phyloP scores from a whole-genome alignment of 2,113 vertebrate genomes.

The Micromys minutus region DNA sequence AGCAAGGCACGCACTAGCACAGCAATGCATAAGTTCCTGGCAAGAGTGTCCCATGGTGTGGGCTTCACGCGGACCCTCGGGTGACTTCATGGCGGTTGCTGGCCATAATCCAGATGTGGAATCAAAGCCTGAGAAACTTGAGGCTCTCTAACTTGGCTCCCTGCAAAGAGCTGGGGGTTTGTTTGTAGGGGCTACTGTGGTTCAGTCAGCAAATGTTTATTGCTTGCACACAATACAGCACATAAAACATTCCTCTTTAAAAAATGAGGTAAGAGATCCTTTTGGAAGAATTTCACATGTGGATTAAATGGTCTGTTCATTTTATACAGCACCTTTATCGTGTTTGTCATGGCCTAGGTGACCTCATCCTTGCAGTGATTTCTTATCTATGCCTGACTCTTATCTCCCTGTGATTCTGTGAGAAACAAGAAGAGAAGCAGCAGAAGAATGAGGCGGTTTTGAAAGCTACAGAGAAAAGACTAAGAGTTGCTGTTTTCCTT shows the following conservation, averaged over 20 bases:
- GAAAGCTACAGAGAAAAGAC: too few species aligned
- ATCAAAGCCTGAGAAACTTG: background rate
- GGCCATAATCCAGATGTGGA: slow-evolving; percentile 30
- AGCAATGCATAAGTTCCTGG: background rate
- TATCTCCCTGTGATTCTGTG: too few species aligned
- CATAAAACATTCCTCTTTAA: background rate
- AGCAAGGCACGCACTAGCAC: background rate
- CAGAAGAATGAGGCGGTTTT: background rate
- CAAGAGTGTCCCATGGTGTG: background rate
- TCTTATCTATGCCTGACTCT: background rate
- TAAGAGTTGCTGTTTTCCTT: background rate
- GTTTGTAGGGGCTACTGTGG: background rate
- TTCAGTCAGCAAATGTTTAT: background rate
- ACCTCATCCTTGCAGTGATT: background rate
- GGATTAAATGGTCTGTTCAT: background rate
- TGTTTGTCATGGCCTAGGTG: too few species aligned
- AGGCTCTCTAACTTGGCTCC: slow-evolving; percentile 12
- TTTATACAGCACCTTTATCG: background rate
- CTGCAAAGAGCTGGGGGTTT: slow-evolving; percentile 39
- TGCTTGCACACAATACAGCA: background rate
- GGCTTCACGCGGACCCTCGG: slow-evolving; percentile 47
- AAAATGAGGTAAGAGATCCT: background rate
- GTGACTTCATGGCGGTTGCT: slow-evolving; percentile 13
- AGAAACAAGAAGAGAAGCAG: background rate
- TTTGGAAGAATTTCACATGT: background rate